Percentiles rank a stretch among this genome's conserved stretches.
These are phyloP conservation scores for Harpegnathos saltator DNA, from an alignment of 1,140 invertebrate genomes.

Conservation along the genomic window DNA sequence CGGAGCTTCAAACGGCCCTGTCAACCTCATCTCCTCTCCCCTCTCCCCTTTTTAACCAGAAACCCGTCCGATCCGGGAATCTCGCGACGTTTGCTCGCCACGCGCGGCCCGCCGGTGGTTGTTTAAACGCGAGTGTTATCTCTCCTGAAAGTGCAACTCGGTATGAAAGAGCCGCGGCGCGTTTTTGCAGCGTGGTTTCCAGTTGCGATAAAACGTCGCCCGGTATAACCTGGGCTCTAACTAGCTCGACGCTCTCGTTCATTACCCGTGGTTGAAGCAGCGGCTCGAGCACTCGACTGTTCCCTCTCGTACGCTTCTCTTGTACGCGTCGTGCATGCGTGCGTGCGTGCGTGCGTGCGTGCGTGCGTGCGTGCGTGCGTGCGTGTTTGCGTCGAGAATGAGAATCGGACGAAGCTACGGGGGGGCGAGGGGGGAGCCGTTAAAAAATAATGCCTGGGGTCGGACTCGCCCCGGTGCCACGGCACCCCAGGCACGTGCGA, in stretches of 20 bases:
- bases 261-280: constrained; percentile 75
- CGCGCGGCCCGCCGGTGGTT: background rate
- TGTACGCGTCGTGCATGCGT: background rate
- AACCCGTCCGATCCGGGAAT: background rate
- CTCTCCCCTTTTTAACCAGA: background rate
- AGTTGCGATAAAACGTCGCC: constrained; percentile 39
- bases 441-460: constrained; percentile 77
- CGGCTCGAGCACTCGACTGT: constrained; percentile 38
- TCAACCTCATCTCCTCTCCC: constrained; percentile 31
- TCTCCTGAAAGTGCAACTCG: constrained; percentile 11
- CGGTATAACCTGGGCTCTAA: constrained; percentile 11
- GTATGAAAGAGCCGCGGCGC: background rate
- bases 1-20: background rate
- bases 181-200: constrained; percentile 12
- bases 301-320: background rate
- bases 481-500: constrained; percentile 71
- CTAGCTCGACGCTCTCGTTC: constrained; percentile 65
- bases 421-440: constrained; percentile 59
- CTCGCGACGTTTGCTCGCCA: constrained; percentile 24
- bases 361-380: background rate
- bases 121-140: constrained; percentile 35
- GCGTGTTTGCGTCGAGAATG: background rate
- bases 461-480: constrained; percentile 38
- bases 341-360: background rate
- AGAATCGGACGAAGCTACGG: constrained; percentile 38